Base-by-base conservation (phyloP, 2,888 invertebrate species). In the Danaus chrysippus region DNA sequence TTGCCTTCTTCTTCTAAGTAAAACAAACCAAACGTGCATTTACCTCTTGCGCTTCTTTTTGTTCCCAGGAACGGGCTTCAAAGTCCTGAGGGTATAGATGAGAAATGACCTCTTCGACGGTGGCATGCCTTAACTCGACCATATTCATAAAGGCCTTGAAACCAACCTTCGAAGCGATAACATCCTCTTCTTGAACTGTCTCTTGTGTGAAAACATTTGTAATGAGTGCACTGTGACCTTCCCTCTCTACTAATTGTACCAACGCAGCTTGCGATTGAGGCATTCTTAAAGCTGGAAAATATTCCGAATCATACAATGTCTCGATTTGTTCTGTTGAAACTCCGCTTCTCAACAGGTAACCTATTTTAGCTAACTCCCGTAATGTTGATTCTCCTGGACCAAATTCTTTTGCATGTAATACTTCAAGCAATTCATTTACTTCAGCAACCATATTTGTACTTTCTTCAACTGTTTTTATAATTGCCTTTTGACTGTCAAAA, bases 121-220 rank as follows among this genome's bases (percentile, higher is more conserved):
- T 94, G 58, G 94, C 94, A 76, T 96, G 94, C 75, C 94, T 94
- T 63, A 94, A 90, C 77, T 96, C 95, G 10, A 97, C 94, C 96
- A 97, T 96, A 76, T 94, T 94, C 88, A 97, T 94, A 81, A 97
- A 96, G 8, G 97, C 96, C 69, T 95, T 93, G 84, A 97, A 96
- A 11, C 96, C 96, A 58, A 95, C 95, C 58, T 95, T 96, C 0
- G 95, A 94, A 3, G 95, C 96, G 19, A 96, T 92, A 19, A 94
- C 87, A 61, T 94, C 93, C 79, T 96, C 96, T 77, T 96, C 96
- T 58, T 94, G 93, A 1, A 95, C 92, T 0, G 95, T 94, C 79
- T 96, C 96, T 84, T 96, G 96, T 0, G 95, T 95, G 58, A 96
- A 89, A 57, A 96, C 95, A 82, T 96, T 95, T 0, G 96, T 94